Conservation (phyloP, 2,113 vertebrate species). For the Jaculus jaculus region DNA sequence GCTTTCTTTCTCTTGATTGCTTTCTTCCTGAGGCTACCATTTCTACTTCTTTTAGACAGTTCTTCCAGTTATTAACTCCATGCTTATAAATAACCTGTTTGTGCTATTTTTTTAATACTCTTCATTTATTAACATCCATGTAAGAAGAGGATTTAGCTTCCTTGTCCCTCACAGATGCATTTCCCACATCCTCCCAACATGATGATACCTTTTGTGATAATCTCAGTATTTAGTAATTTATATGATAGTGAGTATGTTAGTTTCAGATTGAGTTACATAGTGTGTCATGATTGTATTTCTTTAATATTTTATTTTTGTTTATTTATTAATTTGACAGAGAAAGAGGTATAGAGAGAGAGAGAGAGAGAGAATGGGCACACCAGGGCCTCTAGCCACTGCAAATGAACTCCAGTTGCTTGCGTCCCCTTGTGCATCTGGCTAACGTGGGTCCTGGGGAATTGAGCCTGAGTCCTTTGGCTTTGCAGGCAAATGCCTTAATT, state of each 20-base stretch:
- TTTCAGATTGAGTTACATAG: constrained; percentile 36
- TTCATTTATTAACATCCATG: constrained; percentile 10
- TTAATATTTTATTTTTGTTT: too few species aligned
- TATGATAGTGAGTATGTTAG: constrained; percentile 24
- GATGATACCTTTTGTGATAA: background rate
- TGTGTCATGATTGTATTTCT: constrained; percentile 3
- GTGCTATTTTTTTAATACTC: background rate
- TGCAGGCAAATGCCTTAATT: too few species aligned
- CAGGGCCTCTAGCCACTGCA: too few species aligned
- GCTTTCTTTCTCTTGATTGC: background rate
- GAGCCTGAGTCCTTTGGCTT: too few species aligned
- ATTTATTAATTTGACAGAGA: too few species aligned
- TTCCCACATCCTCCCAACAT: background rate
- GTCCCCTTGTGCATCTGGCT: too few species aligned
- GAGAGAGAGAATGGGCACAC: too few species aligned
- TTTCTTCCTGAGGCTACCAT: background rate
- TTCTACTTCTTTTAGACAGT: constrained; percentile 12
- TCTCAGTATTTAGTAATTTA: background rate
- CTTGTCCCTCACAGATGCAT: background rate
- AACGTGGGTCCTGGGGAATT: too few species aligned
- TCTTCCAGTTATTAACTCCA: constrained; percentile 15
- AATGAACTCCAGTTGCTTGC: too few species aligned
- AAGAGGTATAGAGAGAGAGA: too few species aligned
- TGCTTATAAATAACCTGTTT: constrained; percentile 32
- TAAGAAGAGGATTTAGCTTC: constrained; percentile 10